A percentile compares a stretch with the other conserved stretches of the same genome.
Evolutionary conservation across 1,140 invertebrate species (phyloP).

Genomic region (Nymphalis io): DNA sequence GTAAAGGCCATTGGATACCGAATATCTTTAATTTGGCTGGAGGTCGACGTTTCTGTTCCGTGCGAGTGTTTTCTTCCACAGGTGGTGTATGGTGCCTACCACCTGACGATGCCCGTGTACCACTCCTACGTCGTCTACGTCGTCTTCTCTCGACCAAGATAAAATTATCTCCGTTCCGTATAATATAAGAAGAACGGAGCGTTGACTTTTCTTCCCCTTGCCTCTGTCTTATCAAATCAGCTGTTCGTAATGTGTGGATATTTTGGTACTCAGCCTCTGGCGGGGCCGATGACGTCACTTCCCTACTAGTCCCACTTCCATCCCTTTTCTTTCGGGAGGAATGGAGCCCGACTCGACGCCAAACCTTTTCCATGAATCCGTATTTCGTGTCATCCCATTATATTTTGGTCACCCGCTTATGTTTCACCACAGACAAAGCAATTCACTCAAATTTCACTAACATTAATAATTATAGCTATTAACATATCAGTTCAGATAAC

Average conservation of each 20-base stretch:
- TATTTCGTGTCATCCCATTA: conserved; percentile 78
- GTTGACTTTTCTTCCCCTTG: conserved; percentile 76
- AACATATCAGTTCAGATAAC: conserved; percentile 32
- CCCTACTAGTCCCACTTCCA: conserved; percentile 73
- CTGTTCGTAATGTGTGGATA: conserved; percentile 75
- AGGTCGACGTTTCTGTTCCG: conserved; percentile 73
- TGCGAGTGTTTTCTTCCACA: conserved; percentile 63
- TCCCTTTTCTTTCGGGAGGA: conserved; percentile 80
- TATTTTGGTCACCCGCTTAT: conserved; percentile 47
- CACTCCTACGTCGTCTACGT: conserved; percentile 69
- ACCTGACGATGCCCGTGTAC: conserved; percentile 72
- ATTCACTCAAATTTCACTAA: conserved; percentile 37
- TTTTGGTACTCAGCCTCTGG: conserved; percentile 76
- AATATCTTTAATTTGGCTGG: conserved; percentile 76
- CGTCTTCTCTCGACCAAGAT: conserved; percentile 77
- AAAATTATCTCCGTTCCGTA: conserved; percentile 78
- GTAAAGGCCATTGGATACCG: conserved; percentile 80
- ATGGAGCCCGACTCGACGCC: conserved; percentile 80
- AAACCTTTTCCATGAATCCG: conserved; percentile 81
- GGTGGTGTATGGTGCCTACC: conserved; percentile 71
- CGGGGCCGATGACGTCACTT: conserved; percentile 64
- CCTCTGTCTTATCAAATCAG: conserved; percentile 71
- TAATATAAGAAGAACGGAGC: conserved; percentile 77
- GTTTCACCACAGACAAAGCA: conserved; percentile 42
- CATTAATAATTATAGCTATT: conserved; percentile 34